Percentiles rank a stretch among this genome's conserved stretches.
Conservation (phyloP, 2,113 vertebrate species). For the Isichthys henryi region DNA sequence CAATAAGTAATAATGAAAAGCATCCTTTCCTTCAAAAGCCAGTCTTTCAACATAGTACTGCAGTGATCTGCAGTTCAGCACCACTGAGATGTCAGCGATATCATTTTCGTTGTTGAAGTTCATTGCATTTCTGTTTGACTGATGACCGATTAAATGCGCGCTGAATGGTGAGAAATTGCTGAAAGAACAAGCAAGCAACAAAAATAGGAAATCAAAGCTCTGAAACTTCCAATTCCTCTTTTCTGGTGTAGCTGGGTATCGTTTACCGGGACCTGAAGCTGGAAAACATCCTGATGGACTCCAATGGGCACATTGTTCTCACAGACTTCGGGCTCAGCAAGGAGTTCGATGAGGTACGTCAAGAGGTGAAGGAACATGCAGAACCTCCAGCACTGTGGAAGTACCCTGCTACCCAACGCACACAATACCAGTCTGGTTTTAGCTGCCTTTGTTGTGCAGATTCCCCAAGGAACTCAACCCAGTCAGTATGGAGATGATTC, state of each 20-base stretch:
- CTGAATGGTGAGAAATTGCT: not conserved
- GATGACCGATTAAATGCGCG: not conserved
- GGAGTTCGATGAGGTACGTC: conserved; percentile 93
- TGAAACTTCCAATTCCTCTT: not conserved
- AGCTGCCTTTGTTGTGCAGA: not conserved
- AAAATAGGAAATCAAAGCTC: not conserved
- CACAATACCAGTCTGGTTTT: not conserved
- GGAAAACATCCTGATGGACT: conserved; percentile 94
- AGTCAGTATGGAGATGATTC: not conserved
- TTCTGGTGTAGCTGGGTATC: conserved; percentile 74
- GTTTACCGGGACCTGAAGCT: conserved; percentile 98
- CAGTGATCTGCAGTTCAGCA: not conserved
- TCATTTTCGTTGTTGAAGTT: not conserved
- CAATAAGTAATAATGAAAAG: not conserved
- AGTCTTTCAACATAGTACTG: not conserved
- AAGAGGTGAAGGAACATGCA: not conserved
- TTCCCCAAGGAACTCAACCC: not conserved
- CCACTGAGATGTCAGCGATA: not conserved
- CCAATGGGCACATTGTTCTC: conserved; percentile 87
- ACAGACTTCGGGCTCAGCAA: conserved; percentile 98
- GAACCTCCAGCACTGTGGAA: not conserved
- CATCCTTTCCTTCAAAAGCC: not conserved
- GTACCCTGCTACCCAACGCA: not conserved
- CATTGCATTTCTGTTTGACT: not conserved
- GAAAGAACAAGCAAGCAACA: not conserved